Percentiles rank a stretch among this genome's conserved stretches.
Evolutionary conservation across 2,797 vertebrate genomes (phyloP).

Genomic region (Benthosema pterotum): DNA sequence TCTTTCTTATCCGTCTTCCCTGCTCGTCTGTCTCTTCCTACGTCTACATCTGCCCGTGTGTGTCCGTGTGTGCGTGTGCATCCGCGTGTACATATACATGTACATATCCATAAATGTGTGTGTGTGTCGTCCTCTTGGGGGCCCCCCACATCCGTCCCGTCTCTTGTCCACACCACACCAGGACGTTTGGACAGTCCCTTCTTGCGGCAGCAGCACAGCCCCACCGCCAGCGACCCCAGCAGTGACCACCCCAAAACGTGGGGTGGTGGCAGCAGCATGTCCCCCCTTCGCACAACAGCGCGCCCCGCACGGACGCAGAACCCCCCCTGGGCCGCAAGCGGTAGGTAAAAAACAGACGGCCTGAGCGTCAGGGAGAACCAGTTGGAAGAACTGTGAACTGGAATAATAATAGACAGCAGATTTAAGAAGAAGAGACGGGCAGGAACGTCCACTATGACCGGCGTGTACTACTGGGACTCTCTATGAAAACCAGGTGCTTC

Average conservation of each 20-base stretch:
- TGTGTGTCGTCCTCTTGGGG: constrained; percentile 7
- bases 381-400: constrained; percentile 14
- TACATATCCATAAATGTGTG: constrained; percentile 6
- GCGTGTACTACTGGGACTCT: no score
- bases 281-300: constrained; percentile 85
- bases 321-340: constrained; percentile 84
- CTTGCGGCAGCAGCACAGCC: constrained; percentile 96
- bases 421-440: background rate
- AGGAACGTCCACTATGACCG: background rate
- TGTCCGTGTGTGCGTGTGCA: constrained; percentile 34
- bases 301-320: constrained; percentile 87
- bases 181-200: constrained; percentile 98
- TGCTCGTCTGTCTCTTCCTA: background rate
- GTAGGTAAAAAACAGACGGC: constrained; percentile 86
- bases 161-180: constrained; percentile 67
- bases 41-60: constrained; percentile 36
- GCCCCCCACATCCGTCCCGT: no score
- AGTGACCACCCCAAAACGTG: constrained; percentile 54
- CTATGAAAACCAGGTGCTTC: background rate
- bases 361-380: constrained; percentile 1
- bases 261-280: constrained; percentile 52
- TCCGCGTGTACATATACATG: constrained; percentile 33
- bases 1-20: background rate
- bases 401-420: constrained; percentile 5
- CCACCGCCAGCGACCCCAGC: constrained; percentile 8